These are phyloP conservation scores for Taxidea taxus DNA, from an alignment of 2,113 vertebrate genomes.

Conservation along the genomic window DNA sequence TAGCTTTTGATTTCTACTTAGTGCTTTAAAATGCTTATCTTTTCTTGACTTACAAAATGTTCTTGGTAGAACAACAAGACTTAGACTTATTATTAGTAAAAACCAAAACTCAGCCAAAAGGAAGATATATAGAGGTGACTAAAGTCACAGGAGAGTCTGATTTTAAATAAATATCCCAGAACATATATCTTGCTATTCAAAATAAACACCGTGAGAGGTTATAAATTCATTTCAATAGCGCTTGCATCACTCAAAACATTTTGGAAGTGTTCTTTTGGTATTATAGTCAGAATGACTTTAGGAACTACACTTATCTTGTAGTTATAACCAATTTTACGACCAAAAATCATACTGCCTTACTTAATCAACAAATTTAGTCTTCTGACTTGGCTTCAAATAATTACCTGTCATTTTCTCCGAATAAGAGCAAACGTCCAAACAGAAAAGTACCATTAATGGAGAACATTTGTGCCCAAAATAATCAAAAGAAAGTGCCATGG, in stretches of 20 bases:
- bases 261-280: background rate
- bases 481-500: background rate
- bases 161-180: constrained; percentile 18
- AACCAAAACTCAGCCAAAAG: background rate
- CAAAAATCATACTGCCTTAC: background rate
- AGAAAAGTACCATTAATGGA: background rate
- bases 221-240: background rate
- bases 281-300: background rate
- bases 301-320: background rate
- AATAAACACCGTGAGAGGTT: background rate
- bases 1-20: constrained; percentile 7
- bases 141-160: background rate
- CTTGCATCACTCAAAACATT: background rate
- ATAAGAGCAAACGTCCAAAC: constrained; percentile 14
- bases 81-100: constrained; percentile 35
- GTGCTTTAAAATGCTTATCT: background rate
- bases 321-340: background rate
- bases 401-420: constrained; percentile 13
- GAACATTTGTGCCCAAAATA: background rate
- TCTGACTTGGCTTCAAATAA: background rate
- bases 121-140: background rate
- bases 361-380: background rate
- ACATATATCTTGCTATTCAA: background rate
- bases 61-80: background rate
- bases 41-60: background rate